Base-by-base conservation (phyloP, 2,888 invertebrate species). In the Bombylius major region DNA sequence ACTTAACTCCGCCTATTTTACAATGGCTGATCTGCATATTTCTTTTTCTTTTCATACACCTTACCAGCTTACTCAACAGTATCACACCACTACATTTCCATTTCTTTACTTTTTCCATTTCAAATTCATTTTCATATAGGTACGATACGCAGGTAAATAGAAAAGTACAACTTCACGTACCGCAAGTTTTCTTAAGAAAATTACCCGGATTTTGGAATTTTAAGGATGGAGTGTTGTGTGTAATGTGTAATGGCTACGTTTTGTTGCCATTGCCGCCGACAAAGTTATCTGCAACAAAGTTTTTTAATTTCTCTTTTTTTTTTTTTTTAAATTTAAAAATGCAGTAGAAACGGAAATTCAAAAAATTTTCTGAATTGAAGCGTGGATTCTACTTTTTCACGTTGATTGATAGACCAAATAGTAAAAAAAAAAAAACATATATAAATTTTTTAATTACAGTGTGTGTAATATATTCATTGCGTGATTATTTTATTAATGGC, bases 1-100 rank as follows among this genome's bases (percentile, higher is more conserved):
- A 23, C 23, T 23, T 23, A 59, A 65, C 70, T 68, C 70, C 70
- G 70, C 70, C 70, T 62, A 62, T 70, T 70, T 71, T 65, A 65
- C 63, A 70, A 70, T 70, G 70, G 70, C 68, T 62, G 63, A 53
- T 49, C 56, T 39, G 46, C 49, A 51, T 42, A 42, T 3, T 42
- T 9, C 9, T 36, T 36, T 8, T 36, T 36, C 9, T 23, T 23
- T 23, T 7, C 8, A 8, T 36, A 36, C 34, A 34, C 34, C 5
- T 7, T 6, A 6, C 5, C 34, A 34, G 34, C 34, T 7, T 36
- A 36, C 34, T 7, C 34, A 36, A 7, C 7, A 8, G 7, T 36
- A 7, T 36, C 5, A 6, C 7, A 7, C 5, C 5, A 36, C 5
- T 36, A 7, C 11, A 42, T 42, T 42, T 42, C 39, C 11, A 42